A percentile compares a stretch with the other conserved stretches of the same genome.
These are phyloP conservation scores for Hypercompe scribonia DNA, from an alignment of 2,888 invertebrate species.

Conservation along the genomic window DNA sequence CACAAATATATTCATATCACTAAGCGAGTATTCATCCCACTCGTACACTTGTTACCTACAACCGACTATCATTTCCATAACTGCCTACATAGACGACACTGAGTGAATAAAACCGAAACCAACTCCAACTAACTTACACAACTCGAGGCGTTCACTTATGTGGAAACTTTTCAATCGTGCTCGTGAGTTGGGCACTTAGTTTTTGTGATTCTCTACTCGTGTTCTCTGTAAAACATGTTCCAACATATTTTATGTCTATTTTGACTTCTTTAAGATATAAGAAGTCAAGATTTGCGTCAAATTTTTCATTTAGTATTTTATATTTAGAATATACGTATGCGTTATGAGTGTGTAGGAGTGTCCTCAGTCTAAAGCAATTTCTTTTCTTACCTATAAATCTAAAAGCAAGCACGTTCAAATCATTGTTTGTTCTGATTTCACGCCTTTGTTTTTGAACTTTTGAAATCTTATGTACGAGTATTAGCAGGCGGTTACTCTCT, in stretches of 20 bases:
- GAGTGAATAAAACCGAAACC: slow-evolving; percentile 48
- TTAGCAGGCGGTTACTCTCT: not conserved
- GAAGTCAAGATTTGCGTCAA: not conserved
- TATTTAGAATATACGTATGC: not conserved
- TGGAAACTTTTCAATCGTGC: slow-evolving; percentile 44
- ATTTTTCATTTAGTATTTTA: not conserved
- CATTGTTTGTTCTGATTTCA: not conserved
- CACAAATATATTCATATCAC: slow-evolving; percentile 10
- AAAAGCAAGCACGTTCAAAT: no score
- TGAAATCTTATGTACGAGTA: not conserved
- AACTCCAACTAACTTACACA: slow-evolving; percentile 47
- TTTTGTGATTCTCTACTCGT: slow-evolving; percentile 46
- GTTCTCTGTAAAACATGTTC: slow-evolving; percentile 30
- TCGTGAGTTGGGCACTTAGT: slow-evolving; percentile 42
- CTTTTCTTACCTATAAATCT: no score
- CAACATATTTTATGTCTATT: slow-evolving; percentile 8
- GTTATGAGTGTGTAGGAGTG: no score
- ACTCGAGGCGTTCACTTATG: slow-evolving; percentile 44
- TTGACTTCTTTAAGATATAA: not conserved
- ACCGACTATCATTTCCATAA: slow-evolving; percentile 26
- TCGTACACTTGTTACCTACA: slow-evolving; percentile 18
- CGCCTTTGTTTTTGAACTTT: not conserved
- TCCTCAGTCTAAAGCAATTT: no score
- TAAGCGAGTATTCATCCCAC: slow-evolving; percentile 12
- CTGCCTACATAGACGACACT: slow-evolving; percentile 28